These are phyloP conservation scores for Lordiphosa stackelbergi DNA, from an alignment of 1,140 invertebrate genomes.

Conservation along the genomic window DNA sequence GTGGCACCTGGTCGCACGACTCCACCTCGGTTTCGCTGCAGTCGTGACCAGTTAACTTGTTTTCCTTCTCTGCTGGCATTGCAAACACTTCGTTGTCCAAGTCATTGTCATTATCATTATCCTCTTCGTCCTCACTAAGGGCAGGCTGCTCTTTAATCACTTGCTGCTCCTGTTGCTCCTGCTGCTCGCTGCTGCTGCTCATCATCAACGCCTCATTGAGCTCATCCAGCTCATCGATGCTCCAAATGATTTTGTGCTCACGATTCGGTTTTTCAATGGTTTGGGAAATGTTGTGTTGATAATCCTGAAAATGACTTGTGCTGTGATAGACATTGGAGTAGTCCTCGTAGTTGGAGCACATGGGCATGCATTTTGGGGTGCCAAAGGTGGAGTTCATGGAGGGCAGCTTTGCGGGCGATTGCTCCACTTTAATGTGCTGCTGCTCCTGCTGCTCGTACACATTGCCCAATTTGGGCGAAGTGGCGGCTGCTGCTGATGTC, in stretches of 20 bases:
- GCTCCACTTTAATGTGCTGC: conserved; percentile 37
- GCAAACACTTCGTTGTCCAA: conserved; percentile 49
- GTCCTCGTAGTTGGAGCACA: conserved; percentile 52
- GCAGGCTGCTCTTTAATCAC: background rate
- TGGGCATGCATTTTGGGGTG: conserved; percentile 63
- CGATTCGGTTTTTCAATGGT: conserved; percentile 64
- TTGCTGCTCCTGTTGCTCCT: conserved; percentile 6
- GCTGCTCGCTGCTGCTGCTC: conserved; percentile 21
- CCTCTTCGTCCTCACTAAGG: conserved; percentile 32
- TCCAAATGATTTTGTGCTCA: conserved; percentile 73
- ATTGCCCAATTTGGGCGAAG: conserved; percentile 59
- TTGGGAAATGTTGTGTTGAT: conserved; percentile 56
- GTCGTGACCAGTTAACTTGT: no score
- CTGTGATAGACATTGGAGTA: conserved; percentile 53
- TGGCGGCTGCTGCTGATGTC: conserved; percentile 1
- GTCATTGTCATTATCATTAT: conserved; percentile 36
- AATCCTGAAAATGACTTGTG: conserved; percentile 28
- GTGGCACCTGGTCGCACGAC: conserved; percentile 48
- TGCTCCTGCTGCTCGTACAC: conserved; percentile 29
- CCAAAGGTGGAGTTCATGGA: conserved; percentile 75
- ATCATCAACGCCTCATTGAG: conserved; percentile 48
- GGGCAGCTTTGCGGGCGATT: conserved; percentile 49
- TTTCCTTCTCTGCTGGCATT: conserved; percentile 12
- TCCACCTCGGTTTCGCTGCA: conserved; percentile 30
- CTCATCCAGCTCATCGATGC: conserved; percentile 69